phyloP scores from a whole-genome alignment of 1,140 invertebrate genomes.

The Adoxophyes honmai region DNA sequence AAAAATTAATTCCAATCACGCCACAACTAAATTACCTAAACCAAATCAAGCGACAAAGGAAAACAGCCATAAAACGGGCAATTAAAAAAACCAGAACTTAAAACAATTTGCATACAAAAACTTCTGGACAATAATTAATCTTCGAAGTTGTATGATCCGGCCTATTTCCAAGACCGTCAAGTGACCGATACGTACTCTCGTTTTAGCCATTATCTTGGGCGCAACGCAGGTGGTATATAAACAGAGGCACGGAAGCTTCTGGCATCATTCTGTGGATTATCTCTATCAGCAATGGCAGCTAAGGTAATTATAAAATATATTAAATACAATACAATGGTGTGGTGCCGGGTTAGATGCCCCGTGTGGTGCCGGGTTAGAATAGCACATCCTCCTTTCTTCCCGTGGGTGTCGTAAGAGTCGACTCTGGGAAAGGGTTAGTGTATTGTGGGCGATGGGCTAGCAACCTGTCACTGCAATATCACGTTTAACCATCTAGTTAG shows the following conservation, averaged over 20 bases:
- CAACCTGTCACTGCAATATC: too few species aligned
- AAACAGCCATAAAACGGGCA: neutral
- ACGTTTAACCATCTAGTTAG: too few species aligned
- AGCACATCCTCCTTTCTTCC: too few species aligned
- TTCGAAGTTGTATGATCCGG: neutral
- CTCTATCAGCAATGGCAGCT: slow-evolving; percentile 43
- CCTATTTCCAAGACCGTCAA: slow-evolving; percentile 40
- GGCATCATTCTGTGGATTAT: slow-evolving; percentile 39
- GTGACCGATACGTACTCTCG: slow-evolving; percentile 28
- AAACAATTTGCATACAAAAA: slow-evolving; percentile 10
- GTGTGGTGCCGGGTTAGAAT: too few species aligned
- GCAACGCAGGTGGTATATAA: slow-evolving; percentile 33
- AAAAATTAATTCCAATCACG: too few species aligned
- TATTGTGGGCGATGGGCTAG: too few species aligned
- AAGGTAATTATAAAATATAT: slow-evolving; percentile 32
- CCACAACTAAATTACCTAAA: too few species aligned
- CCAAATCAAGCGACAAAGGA: neutral
- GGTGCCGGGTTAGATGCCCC: too few species aligned
- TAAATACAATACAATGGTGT: neutral
- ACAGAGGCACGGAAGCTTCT: neutral
- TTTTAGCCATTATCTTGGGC: too few species aligned
- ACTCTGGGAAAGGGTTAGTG: too few species aligned
- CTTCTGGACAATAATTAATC: slow-evolving; percentile 11
- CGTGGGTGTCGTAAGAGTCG: too few species aligned
- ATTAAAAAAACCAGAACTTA: neutral